Base-by-base conservation (phyloP, 2,888 invertebrate genomes). In the Rugalucina vietnamica region DNA sequence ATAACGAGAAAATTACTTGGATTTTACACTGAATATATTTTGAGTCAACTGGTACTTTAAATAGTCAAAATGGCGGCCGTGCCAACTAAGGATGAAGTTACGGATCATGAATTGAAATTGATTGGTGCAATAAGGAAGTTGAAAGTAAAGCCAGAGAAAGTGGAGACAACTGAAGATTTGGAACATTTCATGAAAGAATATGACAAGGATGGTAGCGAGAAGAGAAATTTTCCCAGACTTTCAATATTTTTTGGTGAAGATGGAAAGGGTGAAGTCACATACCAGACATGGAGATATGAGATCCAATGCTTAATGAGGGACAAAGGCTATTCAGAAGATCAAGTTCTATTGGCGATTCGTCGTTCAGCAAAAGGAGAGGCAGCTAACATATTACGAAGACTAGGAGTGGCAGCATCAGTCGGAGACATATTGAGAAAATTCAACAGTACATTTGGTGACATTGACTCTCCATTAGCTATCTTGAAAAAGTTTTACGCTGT, bases 401-500 rank as follows among this genome's bases (percentile, higher is more conserved):
- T 57, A 29, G 77, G 82, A 24, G 36, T 24, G 18, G 24, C 14
- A 36, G 73, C 74, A 4, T 32, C 24, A 1, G 24, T 69, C 8
- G 37, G 29, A 12, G 65, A 74, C 10, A 37, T 79, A 10, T 14
- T 79, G 24, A 29, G 29, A 1, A 50, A 50, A 36, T 65, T 77
- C 0, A 29, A 49, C 4, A 32, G n/a, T 50, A 32, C 21, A 1
- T 79, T 37, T 60, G 72, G 72, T 8, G 49, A 8, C 21, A 54
- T 79, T 1, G 79, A 79, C 12, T 32, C 79, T 37, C 24, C 27
- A 36, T 57, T 54, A 12, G 37, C 36, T 1, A 36, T 72, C 1
- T 10, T 79, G 37, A 79, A 57, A 24, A 79, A 72, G n/a, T 72
- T 79, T 32, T 74, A 79, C n/a, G 24, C 49, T 14, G 73, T 37